Percentiles rank a stretch among this genome's conserved stretches.
Evolutionary conservation across 2,797 vertebrate genomes (phyloP).

Genomic region (Myripristis jacobus): DNA sequence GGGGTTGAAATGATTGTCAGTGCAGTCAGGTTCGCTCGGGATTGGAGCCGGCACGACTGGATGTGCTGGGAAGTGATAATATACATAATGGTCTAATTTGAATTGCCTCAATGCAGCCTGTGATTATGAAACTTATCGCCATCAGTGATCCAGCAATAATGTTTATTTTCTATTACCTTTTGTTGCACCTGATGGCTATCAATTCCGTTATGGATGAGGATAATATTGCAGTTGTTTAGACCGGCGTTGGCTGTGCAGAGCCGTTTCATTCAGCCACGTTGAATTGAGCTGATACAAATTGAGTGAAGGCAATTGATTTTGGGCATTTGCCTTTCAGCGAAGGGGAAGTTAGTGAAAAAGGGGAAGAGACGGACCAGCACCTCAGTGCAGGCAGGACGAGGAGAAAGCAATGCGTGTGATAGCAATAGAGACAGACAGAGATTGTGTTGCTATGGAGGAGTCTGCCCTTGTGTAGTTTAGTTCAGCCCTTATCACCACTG

Average conservation of each 20-base stretch:
- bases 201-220: slow-evolving; percentile 50
- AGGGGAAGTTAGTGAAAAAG: slow-evolving; percentile 44
- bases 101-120: slow-evolving; percentile 25
- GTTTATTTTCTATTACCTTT: slow-evolving; percentile 53
- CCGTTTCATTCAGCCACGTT: slow-evolving; percentile 40
- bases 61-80: slow-evolving; percentile 12
- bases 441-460: slow-evolving; percentile 66
- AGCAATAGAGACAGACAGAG: slow-evolving; percentile 68
- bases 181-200: slow-evolving; percentile 62
- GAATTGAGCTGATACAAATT: slow-evolving; percentile 61
- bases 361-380: slow-evolving; percentile 44
- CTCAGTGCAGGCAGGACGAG: slow-evolving; percentile 43
- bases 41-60: slow-evolving; percentile 32
- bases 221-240: slow-evolving; percentile 26
- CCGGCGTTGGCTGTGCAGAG: neutral
- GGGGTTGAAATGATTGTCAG: slow-evolving; percentile 25
- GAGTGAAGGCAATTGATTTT: slow-evolving; percentile 74
- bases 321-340: slow-evolving; percentile 49
- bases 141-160: slow-evolving; percentile 43
- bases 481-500: slow-evolving; percentile 64
- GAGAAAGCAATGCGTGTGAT: slow-evolving; percentile 70
- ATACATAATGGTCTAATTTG: slow-evolving; percentile 36
- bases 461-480: slow-evolving; percentile 62
- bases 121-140: slow-evolving; percentile 39
- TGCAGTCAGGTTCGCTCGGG: slow-evolving; percentile 43